Percentiles rank a stretch among this genome's conserved stretches.
These are phyloP conservation scores for Sialis fuliginosa DNA, from an alignment of 2,888 invertebrate genomes.

Conservation along the genomic window DNA sequence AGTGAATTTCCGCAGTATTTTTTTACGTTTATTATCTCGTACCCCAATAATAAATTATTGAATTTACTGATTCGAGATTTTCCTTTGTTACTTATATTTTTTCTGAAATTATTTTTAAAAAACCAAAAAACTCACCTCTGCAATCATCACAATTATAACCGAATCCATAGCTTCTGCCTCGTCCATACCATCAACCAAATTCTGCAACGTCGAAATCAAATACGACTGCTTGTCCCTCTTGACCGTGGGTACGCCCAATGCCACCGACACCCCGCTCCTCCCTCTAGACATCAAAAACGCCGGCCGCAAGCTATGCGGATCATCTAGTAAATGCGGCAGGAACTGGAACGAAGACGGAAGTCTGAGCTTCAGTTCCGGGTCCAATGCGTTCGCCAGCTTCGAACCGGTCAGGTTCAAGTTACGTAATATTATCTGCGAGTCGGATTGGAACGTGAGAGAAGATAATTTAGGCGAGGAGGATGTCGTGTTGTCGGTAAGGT, in stretches of 20 bases:
- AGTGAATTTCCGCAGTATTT: too few relatives aligned
- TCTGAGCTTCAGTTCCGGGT: conserved; percentile 32
- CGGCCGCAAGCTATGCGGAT: conserved; percentile 58
- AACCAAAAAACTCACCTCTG: conserved; percentile 38
- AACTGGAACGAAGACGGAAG: conserved; percentile 71
- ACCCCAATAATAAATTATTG: too few relatives aligned
- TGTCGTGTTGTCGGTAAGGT: conserved; percentile 27
- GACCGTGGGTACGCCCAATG: conserved; percentile 82
- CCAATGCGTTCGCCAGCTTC: conserved; percentile 26
- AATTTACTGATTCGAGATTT: too few relatives aligned
- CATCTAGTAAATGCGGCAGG: conserved; percentile 69
- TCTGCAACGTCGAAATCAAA: conserved; percentile 67
- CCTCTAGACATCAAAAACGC: conserved; percentile 60
- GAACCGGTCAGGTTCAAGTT: conserved; percentile 29
- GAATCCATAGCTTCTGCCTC: conserved; percentile 55
- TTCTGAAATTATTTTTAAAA: too few relatives aligned
- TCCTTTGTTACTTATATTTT: too few relatives aligned
- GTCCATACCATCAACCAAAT: conserved; percentile 63
- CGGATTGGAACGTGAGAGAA: neutral
- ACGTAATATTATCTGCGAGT: conserved; percentile 24
- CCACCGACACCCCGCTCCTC: conserved; percentile 58
- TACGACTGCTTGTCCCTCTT: conserved; percentile 76
- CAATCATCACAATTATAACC: conserved; percentile 71
- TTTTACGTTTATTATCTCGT: too few relatives aligned
- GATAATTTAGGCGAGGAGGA: neutral